A percentile compares a stretch with the other conserved stretches of the same genome.
Conservation (phyloP, 2,888 invertebrate species). For the Phyllotreta cruciferae region DNA sequence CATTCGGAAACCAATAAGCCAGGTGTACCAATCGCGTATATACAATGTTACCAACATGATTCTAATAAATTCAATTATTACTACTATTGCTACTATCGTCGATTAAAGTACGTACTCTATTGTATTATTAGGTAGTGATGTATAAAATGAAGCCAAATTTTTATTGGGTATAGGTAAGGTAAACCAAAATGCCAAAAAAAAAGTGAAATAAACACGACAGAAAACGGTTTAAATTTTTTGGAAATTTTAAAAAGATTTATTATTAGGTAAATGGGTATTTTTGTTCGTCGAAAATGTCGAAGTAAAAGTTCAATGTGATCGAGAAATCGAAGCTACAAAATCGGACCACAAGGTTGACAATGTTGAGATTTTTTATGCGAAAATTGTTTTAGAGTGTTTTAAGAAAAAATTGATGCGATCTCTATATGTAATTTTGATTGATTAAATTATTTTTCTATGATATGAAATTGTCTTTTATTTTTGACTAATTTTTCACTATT, state of each 20-base stretch:
- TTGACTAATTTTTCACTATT: background rate
- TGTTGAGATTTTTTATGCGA: conserved; percentile 16
- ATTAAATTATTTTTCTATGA: conserved; percentile 27
- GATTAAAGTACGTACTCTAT: no score
- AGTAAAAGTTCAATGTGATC: conserved; percentile 22
- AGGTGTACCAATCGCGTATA: no score
- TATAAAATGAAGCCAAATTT: no score
- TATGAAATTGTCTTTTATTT: background rate
- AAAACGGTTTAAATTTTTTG: no score
- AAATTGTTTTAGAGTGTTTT: conserved; percentile 6
- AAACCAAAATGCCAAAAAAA: no score
- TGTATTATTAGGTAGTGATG: no score
- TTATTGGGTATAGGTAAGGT: no score
- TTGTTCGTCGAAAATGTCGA: conserved; percentile 4
- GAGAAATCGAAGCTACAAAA: conserved; percentile 20
- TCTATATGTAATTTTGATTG: conserved; percentile 23
- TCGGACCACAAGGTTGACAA: conserved; percentile 23
- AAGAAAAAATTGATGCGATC: conserved; percentile 2
- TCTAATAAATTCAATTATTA: no score
- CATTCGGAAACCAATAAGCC: no score
- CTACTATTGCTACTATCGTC: no score
- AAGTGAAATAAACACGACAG: no score
- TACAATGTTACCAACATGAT: no score
- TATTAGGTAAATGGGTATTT: background rate
- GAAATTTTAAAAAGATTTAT: background rate